Conservation (phyloP, 1,140 invertebrate genomes). For the Panulirus ornatus region DNA sequence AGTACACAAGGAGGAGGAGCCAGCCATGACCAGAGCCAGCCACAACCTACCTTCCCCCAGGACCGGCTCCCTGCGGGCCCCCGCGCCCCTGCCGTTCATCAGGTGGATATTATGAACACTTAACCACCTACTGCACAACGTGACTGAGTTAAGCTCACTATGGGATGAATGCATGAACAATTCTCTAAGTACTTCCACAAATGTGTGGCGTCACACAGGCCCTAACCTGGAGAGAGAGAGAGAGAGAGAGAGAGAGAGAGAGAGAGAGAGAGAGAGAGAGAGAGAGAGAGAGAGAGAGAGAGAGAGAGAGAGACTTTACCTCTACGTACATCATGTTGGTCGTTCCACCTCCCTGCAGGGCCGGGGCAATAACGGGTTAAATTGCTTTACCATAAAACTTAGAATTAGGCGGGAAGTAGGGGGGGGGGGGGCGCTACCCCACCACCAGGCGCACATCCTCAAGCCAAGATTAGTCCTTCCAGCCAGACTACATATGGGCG, state of each 20-base stretch:
- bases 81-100: not conserved
- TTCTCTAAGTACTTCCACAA: not conserved
- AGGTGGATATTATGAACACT: not conserved
- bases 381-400: too few species aligned
- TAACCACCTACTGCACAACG: not conserved
- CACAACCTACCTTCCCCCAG: too few species aligned
- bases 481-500: too few species aligned
- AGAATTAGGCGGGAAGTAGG: too few species aligned
- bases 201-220: not conserved
- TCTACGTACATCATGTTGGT: too few species aligned
- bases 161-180: not conserved
- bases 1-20: too few species aligned
- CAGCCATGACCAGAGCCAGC: too few species aligned
- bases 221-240: not conserved
- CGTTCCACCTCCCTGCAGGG: too few species aligned
- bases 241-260: slow-evolving; percentile 17
- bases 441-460: too few species aligned
- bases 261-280: slow-evolving; percentile 17
- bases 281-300: slow-evolving; percentile 17
- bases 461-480: too few species aligned
- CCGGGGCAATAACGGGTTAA: too few species aligned
- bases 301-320: slow-evolving; percentile 18
- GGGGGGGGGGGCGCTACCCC: too few species aligned
- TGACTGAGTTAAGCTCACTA: not conserved
- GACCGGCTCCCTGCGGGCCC: not conserved